Evolutionary conservation across 2,113 vertebrate genomes (phyloP), one percentile per base, ranked within the genome.

Genomic region (Otis tarda): DNA sequence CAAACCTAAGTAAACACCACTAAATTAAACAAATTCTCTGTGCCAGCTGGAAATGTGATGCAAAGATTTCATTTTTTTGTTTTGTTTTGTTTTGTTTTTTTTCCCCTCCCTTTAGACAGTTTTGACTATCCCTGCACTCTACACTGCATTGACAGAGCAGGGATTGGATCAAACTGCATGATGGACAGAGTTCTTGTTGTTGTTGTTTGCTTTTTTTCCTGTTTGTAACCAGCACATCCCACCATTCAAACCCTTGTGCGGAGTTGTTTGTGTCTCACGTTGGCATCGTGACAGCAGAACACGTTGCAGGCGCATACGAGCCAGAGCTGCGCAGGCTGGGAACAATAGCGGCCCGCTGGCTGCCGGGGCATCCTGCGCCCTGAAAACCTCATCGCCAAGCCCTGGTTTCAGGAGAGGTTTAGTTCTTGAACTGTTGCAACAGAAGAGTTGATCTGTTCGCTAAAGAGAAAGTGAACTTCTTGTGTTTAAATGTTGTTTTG

Each of bases 311-410:
- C 94, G 19, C 25, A 31, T 67, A 83, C 9, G 25, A 57, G 89
- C 74, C 79, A 80, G 93, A 33, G 93, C 95, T 94, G 6, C 61
- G 88, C 64, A 95, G 94, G 2, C 70, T 57, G 64, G 83, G 79
- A 79, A 90, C 91, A 76, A 39, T 91, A 68, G 65, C 12, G 79
- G 27, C 41, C 60, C 67, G 45, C 35, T 70, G 82, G 30, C 71
- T 97, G 93, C 96, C 92, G 93, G 59, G 76, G 91, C 28, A 2
- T 63, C 59, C 47, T 88, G 85, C 92, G 87, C 91, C 94, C 79
- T 88, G 64, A 92, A 63, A 90, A 88, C 85, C 67, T 93, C 37
- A 8, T 55, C 23, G 45, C 55, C 7, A 37, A 87, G 53, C 69
- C 4, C 3, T 4, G 2, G 33, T 10, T 76, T 70, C 59, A 15